These are phyloP conservation scores for Imbricaverruca yamaguchii DNA, from an alignment of 2,888 invertebrate genomes.

Conservation along the genomic window DNA sequence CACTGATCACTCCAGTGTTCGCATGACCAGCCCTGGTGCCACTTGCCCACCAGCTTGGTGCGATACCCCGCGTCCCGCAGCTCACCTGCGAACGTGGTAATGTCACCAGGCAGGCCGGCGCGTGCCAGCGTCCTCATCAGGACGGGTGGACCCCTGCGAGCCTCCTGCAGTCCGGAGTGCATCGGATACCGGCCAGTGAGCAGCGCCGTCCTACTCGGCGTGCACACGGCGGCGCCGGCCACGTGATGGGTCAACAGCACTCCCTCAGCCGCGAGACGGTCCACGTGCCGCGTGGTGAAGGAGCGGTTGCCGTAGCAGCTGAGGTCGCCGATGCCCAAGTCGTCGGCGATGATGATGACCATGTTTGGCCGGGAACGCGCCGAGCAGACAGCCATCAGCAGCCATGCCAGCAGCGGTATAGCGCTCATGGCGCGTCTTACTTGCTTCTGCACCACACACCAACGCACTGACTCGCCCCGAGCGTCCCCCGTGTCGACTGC, in stretches of 20 bases:
- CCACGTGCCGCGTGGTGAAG: constrained; percentile 44
- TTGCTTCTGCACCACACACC: too few relatives aligned
- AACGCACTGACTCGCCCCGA: too few relatives aligned
- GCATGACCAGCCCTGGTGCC: constrained; percentile 46
- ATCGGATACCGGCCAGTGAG: constrained; percentile 44
- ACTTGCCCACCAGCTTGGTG: constrained; percentile 43
- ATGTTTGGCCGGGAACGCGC: constrained; percentile 40
- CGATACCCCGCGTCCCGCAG: constrained; percentile 42
- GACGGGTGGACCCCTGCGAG: constrained; percentile 36
- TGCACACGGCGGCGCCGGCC: constrained; percentile 42
- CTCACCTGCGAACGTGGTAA: constrained; percentile 45
- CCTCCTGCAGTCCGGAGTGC: constrained; percentile 36
- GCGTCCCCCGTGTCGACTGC: too few relatives aligned
- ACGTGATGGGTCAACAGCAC: constrained; percentile 45
- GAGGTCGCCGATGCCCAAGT: constrained; percentile 46
- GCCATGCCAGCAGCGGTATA: too few relatives aligned
- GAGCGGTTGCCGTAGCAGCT: constrained; percentile 45
- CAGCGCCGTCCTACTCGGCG: constrained; percentile 46
- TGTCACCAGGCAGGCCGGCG: constrained; percentile 43
- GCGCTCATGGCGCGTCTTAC: too few relatives aligned
- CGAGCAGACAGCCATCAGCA: too few relatives aligned
- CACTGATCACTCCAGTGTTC: constrained; percentile 36
- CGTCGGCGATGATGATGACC: constrained; percentile 47
- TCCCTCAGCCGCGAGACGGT: constrained; percentile 39
- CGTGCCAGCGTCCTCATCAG: constrained; percentile 37